Base-by-base conservation (phyloP, 2,113 vertebrate genomes). In the Cavia aperea region DNA sequence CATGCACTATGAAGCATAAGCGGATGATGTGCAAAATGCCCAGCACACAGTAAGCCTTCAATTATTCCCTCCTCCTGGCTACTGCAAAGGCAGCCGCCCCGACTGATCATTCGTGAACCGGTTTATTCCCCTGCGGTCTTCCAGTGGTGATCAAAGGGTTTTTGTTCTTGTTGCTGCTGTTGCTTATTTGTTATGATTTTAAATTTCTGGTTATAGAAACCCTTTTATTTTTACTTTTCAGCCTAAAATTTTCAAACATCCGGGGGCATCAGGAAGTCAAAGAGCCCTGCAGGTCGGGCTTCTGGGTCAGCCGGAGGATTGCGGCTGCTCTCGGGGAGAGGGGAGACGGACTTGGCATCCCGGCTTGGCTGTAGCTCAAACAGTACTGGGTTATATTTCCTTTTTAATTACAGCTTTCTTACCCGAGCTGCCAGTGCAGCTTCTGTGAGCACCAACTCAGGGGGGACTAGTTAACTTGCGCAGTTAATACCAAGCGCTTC, bases 361-460 rank as follows among this genome's bases (percentile, higher is more conserved):
- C 21, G 63, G 8, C 51, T 46, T 23, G 85, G 85, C 92, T 11
- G 60, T 1, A 7, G 78, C 89, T 93, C 94, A 23, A 33, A 63
- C 15, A 9, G 89, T 82, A 19, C 31, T n/a, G 33, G 86, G 89
- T 91, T 81, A 23, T 85, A 62, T 90, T 93, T 95, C 81, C 93
- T 91, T 86, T 94, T 94, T 94, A 94, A 94, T 95, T 82, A 96
- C 72, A 88, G 91, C 95, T 93, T 95, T 86, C 93, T 88, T 89
- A 88, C 83, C 84, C 0, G 3, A 89, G 89, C 95, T 92, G 88
- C 92, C 60, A 46, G 83, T 23, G 66, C 65, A 18, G 65, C 79
- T 60, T 88, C 86, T 62, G 81, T 68, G 33, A 79, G 75, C 73
- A 5, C 39, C 86, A 84, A 31, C 93, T 87, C 91, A 78, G 92